Evolutionary conservation across 2,888 invertebrate genomes (phyloP).

Genomic region (Dimorphilus gyrociliatus): DNA sequence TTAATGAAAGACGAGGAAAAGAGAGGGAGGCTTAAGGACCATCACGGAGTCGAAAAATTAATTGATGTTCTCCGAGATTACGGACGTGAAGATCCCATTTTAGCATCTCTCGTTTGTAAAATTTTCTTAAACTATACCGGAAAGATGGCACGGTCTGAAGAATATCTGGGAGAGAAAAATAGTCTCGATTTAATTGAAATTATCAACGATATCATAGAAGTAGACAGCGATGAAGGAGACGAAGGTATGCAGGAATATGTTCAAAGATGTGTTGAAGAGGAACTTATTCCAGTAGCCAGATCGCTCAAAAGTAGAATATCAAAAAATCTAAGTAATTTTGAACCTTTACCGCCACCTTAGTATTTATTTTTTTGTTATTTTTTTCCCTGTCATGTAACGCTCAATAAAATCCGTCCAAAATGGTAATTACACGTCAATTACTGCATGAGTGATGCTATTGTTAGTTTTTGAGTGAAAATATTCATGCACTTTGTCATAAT

Average conservation of each 20-base stretch:
- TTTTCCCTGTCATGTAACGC: too few species aligned
- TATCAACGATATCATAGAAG: constrained; percentile 22
- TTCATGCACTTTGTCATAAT: too few species aligned
- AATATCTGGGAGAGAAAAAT: constrained; percentile 27
- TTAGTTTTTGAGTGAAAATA: too few species aligned
- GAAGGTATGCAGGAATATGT: constrained; percentile 22
- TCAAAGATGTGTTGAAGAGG: constrained; percentile 23
- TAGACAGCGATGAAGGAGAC: constrained; percentile 12
- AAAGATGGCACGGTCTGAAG: constrained; percentile 26
- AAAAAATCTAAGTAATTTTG: constrained; percentile 21
- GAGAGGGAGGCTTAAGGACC: constrained; percentile 24
- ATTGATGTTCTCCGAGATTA: constrained; percentile 45
- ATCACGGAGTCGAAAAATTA: constrained; percentile 39
- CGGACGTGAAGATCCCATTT: constrained; percentile 50
- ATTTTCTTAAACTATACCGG: constrained; percentile 53
- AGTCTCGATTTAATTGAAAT: constrained; percentile 24
- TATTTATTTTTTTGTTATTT: too few species aligned
- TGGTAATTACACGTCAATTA: too few species aligned
- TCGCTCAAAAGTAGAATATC: constrained; percentile 25
- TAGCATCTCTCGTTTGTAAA: constrained; percentile 56
- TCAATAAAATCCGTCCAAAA: too few species aligned
- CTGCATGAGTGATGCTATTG: too few species aligned
- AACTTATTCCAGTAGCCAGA: constrained; percentile 29
- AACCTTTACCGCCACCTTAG: too few species aligned
- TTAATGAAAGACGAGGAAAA: constrained; percentile 43